Percentiles rank a stretch among this genome's conserved stretches.
Evolutionary conservation across 2,888 invertebrate genomes (phyloP).

Genomic region (Mesorhabditis sp.): DNA sequence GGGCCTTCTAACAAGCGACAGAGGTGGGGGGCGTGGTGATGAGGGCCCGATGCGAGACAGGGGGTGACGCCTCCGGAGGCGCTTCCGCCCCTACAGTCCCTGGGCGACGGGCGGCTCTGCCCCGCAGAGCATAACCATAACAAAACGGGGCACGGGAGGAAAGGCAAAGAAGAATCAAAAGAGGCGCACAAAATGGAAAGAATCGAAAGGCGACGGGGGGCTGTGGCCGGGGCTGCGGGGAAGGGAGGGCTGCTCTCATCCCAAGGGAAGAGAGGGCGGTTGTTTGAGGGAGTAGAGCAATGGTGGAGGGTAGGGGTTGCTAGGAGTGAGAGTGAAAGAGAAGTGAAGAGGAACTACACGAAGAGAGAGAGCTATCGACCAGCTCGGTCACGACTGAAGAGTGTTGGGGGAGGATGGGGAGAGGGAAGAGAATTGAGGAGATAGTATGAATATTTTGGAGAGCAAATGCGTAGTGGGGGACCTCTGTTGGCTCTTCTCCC

Average conservation of each 20-base stretch:
- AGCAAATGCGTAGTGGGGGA: not conserved
- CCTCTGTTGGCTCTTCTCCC: too few species aligned
- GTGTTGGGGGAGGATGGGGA: not conserved
- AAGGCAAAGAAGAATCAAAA: constrained; percentile 1
- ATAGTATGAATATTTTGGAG: not conserved
- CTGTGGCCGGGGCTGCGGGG: not conserved
- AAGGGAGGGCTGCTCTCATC: not conserved
- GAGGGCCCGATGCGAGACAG: too few species aligned
- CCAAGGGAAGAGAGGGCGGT: constrained; percentile 2
- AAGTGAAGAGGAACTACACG: not conserved
- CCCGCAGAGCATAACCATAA: not conserved
- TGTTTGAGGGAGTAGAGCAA: not conserved
- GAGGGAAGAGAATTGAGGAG: not conserved
- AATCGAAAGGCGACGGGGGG: not conserved
- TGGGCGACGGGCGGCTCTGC: not conserved
- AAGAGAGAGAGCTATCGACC: not conserved
- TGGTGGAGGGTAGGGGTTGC: constrained; percentile 2
- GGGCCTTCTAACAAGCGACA: too few species aligned
- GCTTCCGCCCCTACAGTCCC: not conserved
- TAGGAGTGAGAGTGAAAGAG: not conserved
- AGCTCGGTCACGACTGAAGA: not conserved
- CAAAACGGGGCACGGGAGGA: constrained; percentile 1
- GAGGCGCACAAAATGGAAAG: constrained; percentile 6
- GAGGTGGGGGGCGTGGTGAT: too few species aligned
- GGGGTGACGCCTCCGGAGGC: not conserved